Conservation (phyloP, 2,113 vertebrate species). For the Galemys pyrenaicus region DNA sequence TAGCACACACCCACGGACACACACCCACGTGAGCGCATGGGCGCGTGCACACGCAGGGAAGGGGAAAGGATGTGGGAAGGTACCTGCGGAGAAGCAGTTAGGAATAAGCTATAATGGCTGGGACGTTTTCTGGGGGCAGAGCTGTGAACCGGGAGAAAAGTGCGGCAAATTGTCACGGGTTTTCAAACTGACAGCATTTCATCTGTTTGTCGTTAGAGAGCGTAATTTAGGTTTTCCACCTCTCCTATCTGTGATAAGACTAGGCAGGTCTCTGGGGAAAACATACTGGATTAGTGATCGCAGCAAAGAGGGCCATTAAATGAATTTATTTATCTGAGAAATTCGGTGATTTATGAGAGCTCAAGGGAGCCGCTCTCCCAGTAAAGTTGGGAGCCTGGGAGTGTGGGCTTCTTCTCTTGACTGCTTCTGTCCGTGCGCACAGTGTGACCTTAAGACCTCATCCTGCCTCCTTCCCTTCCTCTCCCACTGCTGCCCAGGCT, state of each 20-base stretch:
- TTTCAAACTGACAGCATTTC: background rate
- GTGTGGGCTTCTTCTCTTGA: background rate
- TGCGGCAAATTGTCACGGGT: accelerated
- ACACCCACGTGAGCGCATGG: background rate
- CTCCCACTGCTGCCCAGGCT: background rate
- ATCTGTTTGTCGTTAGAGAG: background rate
- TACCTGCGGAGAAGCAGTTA: no score
- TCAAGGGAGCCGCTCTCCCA: background rate
- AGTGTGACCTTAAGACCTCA: background rate
- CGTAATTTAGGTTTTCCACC: background rate
- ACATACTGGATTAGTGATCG: background rate
- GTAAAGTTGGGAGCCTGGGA: slow-evolving; percentile 7
- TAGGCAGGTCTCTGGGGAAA: background rate
- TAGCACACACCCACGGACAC: background rate
- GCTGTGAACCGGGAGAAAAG: background rate
- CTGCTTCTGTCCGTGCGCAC: background rate
- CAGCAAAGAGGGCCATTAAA: background rate
- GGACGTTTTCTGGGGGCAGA: no score
- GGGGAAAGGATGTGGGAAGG: accelerated
- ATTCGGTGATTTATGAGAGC: slow-evolving; percentile 1
- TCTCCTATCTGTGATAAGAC: background rate
- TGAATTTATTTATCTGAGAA: slow-evolving; percentile 27
- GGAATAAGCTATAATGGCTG: background rate
- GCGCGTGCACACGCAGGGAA: no score
- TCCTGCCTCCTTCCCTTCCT: background rate